Conservation (phyloP, 2,888 invertebrate genomes). For the Disparrhopalites patrizii region DNA sequence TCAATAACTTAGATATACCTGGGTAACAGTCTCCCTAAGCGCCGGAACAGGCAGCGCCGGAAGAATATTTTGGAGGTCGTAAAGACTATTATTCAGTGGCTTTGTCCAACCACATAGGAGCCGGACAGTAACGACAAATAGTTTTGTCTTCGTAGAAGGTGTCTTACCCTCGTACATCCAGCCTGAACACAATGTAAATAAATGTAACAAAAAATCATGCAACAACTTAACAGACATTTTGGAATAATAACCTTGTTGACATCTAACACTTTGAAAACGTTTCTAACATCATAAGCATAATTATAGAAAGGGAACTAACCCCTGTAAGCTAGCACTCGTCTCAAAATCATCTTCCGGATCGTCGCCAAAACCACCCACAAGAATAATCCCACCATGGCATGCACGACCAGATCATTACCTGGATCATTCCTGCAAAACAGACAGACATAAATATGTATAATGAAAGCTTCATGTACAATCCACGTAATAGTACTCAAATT, state of each 20-base stretch:
- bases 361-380: not conserved
- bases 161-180: conserved; percentile 12
- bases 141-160: not conserved
- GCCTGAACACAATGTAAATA: not conserved
- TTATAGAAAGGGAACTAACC: too few species aligned
- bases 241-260: too few species aligned
- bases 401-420: not conserved
- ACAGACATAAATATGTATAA: not conserved
- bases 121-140: not conserved
- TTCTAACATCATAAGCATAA: too few species aligned
- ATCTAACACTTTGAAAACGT: too few species aligned
- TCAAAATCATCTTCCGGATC: not conserved
- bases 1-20: too few species aligned
- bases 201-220: conserved; percentile 53
- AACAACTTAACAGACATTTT: conserved; percentile 84
- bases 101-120: not conserved
- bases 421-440: not conserved
- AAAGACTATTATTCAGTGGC: not conserved
- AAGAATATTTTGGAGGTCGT: conserved; percentile 12
- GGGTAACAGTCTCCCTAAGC: conserved; percentile 5
- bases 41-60: conserved; percentile 7
- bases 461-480: not conserved
- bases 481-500: too few species aligned
- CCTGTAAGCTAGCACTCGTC: not conserved
- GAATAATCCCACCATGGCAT: not conserved